Base-by-base conservation (phyloP, 2,113 vertebrate species). In the Heterotilapia buettikoferi region DNA sequence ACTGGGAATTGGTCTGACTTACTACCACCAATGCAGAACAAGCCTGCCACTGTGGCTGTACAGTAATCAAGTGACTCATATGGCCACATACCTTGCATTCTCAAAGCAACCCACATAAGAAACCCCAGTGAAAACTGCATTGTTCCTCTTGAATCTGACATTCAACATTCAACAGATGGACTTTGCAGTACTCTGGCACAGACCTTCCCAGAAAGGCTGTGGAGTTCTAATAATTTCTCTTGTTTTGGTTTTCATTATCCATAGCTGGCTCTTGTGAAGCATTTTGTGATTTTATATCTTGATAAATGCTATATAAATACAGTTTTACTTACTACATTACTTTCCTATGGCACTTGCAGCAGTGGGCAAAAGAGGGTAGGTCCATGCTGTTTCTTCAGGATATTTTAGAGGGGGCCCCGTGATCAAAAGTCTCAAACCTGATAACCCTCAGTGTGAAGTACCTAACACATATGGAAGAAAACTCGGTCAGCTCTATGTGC, bases 371-470 rank as follows among this genome's bases (percentile, higher is more conserved):
- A 57, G 6, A 26, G 12, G 6, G 52, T 54, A 54, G 52, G 54
- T 57, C 54, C 24, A 26, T 57, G 24, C 54, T 26, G 54, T 26
- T 57, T 24, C 12, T 57, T 57, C 54, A 57, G 12, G 5, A 57
- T 26, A 57, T 7, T 57, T 57, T 57, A 57, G 24, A 57, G 54
- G 54, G 24, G 54, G 54, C 54, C 54, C 54, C 24, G 29, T 29
- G 29, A 29, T 29, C 29, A 29, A 29, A 29, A 29, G 29, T 29
- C 29, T 29, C 24, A 57, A 8, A 57, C 54, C 54, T 26, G 24
- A 57, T 57, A 57, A 57, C 52, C 84, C 1, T 7, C 89, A 84
- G 31, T 96, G 96, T 86, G 45, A 90, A 8, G 92, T 91, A 1
- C 29, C 38, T 1, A 95, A 94, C 38, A 1, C 0, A 1, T 52